phyloP scores from a whole-genome alignment of 1,140 invertebrate species.

The Habropoda laboriosa region DNA sequence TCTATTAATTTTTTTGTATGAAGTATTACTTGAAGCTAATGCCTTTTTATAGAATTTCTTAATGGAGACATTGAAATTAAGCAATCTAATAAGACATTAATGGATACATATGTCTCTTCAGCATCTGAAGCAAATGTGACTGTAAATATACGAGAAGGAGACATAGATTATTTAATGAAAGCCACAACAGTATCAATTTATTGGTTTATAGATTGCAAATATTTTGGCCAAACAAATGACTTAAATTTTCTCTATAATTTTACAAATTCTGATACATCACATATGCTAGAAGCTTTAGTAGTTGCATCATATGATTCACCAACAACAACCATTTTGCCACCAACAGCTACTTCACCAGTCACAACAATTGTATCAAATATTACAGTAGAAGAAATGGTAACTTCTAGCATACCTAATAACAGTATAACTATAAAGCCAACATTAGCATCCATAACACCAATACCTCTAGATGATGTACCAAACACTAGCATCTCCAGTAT shows the following conservation, averaged over 20 bases:
- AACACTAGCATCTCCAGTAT: constrained; percentile 67
- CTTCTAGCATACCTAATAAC: neutral
- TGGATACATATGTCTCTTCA: constrained; percentile 85
- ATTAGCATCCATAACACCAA: neutral
- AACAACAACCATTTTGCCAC: constrained; percentile 82
- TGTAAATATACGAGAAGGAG: constrained; percentile 83
- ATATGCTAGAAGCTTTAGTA: constrained; percentile 87
- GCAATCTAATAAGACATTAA: constrained; percentile 84
- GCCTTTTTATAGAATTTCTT: constrained; percentile 81
- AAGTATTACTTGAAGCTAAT: constrained; percentile 24
- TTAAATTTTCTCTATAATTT: constrained; percentile 85
- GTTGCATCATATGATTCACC: constrained; percentile 85
- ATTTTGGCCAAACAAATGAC: constrained; percentile 85
- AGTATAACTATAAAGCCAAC: neutral
- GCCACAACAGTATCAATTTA: constrained; percentile 86
- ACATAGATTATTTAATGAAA: constrained; percentile 84
- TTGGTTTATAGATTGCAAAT: constrained; percentile 90
- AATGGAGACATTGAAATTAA: constrained; percentile 85
- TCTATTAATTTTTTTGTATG: neutral
- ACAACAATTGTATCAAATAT: constrained; percentile 46
- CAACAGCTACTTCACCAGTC: constrained; percentile 57
- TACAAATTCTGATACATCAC: constrained; percentile 82
- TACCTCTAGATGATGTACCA: constrained; percentile 71
- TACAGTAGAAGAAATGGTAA: neutral
- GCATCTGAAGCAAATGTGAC: constrained; percentile 82